Evolutionary conservation across 2,113 vertebrate species (phyloP).

Genomic region (Tragelaphus scriptus): DNA sequence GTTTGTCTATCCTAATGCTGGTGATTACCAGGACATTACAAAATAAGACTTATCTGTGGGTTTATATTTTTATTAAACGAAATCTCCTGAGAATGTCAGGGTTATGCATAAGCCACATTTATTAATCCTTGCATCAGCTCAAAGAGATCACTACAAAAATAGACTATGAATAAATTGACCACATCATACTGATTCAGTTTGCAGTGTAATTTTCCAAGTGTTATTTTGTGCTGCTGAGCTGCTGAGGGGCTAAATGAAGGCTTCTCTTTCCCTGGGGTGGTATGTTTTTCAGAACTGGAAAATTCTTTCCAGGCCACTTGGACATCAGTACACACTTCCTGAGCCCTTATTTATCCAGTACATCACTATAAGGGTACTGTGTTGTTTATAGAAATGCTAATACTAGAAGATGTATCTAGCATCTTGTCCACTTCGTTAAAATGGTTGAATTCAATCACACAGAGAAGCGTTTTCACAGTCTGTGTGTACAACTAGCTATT

Average conservation of each 20-base stretch:
- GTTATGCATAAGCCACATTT: constrained; percentile 33
- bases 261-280: not conserved
- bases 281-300: constrained; percentile 19
- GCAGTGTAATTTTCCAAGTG: not conserved
- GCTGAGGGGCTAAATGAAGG: not conserved
- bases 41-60: constrained; percentile 40
- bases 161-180: constrained; percentile 43
- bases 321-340: not conserved
- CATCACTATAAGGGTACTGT: not conserved
- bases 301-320: not conserved
- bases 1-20: not conserved
- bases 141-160: constrained; percentile 40
- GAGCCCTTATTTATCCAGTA: not conserved
- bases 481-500: not conserved
- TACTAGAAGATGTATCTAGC: not conserved
- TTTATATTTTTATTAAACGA: constrained; percentile 62
- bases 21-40: constrained; percentile 34
- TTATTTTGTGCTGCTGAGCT: not conserved
- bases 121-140: constrained; percentile 52
- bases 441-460: not conserved
- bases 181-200: not conserved
- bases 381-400: not conserved
- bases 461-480: not conserved
- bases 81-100: constrained; percentile 23
- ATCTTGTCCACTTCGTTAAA: not conserved